phyloP scores from a whole-genome alignment of 2,113 vertebrate species.

The Tichodroma muraria region DNA sequence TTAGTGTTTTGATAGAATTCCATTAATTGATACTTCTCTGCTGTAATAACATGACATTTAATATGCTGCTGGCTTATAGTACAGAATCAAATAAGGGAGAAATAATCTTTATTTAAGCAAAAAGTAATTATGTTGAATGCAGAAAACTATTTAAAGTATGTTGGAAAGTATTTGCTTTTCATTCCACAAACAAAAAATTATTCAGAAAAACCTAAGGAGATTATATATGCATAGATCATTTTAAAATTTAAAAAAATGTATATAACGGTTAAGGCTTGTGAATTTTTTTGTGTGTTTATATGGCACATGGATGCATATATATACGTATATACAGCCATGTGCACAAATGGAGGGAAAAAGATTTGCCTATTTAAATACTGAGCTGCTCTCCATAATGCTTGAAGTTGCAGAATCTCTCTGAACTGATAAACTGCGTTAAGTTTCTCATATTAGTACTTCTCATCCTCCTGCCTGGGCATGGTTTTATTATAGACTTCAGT shows the following conservation, averaged over 20 bases:
- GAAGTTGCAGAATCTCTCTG: neutral
- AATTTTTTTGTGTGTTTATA: neutral
- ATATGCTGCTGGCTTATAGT: neutral
- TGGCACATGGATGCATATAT: fast-evolving
- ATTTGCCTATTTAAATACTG: neutral
- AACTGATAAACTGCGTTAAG: neutral
- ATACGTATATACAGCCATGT: neutral
- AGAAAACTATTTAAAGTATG: neutral
- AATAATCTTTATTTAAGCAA: neutral
- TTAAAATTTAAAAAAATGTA: neutral
- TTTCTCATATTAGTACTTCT: neutral
- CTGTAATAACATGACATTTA: neutral
- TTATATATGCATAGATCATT: neutral
- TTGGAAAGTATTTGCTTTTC: neutral
- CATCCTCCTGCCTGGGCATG: neutral
- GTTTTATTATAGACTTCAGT: neutral
- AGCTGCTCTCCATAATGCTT: neutral
- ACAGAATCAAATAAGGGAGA: neutral
- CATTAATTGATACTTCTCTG: neutral
- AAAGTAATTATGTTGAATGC: neutral
- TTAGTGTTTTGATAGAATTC: neutral
- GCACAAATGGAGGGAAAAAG: neutral
- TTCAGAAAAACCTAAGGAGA: neutral
- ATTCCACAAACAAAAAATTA: neutral
- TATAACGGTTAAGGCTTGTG: neutral